Conservation (phyloP, 2,797 vertebrate species). For the Otus scops region DNA sequence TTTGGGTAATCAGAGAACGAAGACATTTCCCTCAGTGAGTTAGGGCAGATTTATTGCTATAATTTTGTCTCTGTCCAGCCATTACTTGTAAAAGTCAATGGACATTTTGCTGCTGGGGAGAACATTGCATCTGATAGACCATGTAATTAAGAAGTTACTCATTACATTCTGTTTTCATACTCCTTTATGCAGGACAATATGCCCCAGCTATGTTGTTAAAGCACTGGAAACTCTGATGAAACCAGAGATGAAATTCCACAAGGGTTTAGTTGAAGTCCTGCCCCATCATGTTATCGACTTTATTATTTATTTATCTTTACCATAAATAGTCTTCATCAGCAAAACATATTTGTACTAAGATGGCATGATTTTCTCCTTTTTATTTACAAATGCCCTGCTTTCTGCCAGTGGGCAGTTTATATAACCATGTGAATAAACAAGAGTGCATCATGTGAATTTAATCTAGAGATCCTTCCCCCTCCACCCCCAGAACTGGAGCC, state of each 20-base stretch:
- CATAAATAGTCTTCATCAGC: background rate
- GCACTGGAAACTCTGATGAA: background rate
- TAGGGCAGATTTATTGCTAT: background rate
- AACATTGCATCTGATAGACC: background rate
- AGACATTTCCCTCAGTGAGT: background rate
- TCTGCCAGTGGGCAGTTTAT: background rate
- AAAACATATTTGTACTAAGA: background rate
- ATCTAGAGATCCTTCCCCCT: background rate
- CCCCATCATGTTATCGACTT: background rate
- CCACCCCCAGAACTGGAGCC: background rate
- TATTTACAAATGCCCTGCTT: background rate
- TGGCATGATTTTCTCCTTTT: background rate
- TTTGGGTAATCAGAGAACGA: background rate
- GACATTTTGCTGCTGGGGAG: background rate
- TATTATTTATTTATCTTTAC: background rate
- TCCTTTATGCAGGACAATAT: background rate
- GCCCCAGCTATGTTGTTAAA: background rate
- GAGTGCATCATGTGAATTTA: background rate
- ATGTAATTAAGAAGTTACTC: background rate
- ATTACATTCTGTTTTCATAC: background rate
- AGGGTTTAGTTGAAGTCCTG: background rate
- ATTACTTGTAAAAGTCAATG: background rate
- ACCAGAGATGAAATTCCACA: background rate
- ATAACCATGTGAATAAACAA: background rate
- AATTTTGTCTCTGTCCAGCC: background rate